Evolutionary conservation across 2,113 vertebrate genomes (phyloP).

Genomic region (Cyprinodon brontotheroides): DNA sequence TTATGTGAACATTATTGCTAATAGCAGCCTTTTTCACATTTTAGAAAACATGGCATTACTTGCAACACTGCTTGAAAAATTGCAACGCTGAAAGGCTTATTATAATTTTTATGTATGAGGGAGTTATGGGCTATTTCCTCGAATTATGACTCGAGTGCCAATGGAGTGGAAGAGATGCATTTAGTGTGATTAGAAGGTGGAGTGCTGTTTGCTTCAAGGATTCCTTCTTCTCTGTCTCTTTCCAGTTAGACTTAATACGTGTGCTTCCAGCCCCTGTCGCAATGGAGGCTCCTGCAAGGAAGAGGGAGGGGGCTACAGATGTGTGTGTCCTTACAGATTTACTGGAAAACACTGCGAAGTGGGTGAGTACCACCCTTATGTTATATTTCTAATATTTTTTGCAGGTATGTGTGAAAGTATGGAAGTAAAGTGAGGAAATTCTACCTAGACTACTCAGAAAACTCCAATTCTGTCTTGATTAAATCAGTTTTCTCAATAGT

Average conservation of each 20-base stretch:
- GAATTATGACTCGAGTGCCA: slow-evolving; percentile 40
- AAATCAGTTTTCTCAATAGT: too few species aligned
- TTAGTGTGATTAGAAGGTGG: slow-evolving; percentile 36
- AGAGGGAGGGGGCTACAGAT: slow-evolving; percentile 85
- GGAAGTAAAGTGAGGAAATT: neutral
- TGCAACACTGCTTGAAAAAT: slow-evolving; percentile 56
- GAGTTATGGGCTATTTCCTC: slow-evolving; percentile 44
- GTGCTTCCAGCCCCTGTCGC: slow-evolving; percentile 89
- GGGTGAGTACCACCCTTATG: slow-evolving; percentile 76
- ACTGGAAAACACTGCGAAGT: slow-evolving; percentile 96
- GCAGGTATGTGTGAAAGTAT: neutral
- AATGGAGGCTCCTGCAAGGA: slow-evolving; percentile 95
- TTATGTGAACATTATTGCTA: slow-evolving; percentile 19
- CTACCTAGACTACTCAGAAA: neutral
- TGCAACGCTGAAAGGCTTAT: slow-evolving; percentile 47
- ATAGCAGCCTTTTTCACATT: slow-evolving; percentile 31
- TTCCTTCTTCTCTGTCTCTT: slow-evolving; percentile 53
- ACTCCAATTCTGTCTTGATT: neutral
- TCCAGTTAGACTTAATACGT: slow-evolving; percentile 90
- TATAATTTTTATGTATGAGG: slow-evolving; percentile 48
- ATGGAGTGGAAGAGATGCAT: slow-evolving; percentile 48
- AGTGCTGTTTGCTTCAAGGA: slow-evolving; percentile 44
- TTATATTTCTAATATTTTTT: neutral
- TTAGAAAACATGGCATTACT: slow-evolving; percentile 53
- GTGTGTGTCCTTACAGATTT: slow-evolving; percentile 94